Conservation (phyloP, 2,888 invertebrate genomes). For the Drosophila barbarae region DNA sequence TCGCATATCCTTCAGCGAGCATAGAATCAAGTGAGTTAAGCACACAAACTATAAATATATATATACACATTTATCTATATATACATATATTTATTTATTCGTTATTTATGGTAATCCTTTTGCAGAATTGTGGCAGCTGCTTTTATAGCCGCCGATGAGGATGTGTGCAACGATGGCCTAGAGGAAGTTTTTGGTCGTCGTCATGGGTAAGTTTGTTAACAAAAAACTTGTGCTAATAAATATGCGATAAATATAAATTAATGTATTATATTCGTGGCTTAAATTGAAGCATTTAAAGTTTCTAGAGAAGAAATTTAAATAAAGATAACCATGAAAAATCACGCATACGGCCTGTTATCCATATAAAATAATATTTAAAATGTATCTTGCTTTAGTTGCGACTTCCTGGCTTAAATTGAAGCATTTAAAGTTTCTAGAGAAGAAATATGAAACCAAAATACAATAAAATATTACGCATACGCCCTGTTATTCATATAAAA, state of each 20-base stretch:
- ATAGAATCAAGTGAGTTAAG: slow-evolving; percentile 77
- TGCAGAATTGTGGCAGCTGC: slow-evolving; percentile 83
- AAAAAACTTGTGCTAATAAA: not conserved
- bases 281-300: not conserved
- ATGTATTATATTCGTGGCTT: not conserved
- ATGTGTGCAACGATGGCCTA: slow-evolving; percentile 87
- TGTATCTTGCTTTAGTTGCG: too few relatives aligned
- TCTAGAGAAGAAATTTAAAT: not conserved
- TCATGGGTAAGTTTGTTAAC: slow-evolving; percentile 80
- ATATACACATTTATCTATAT: not conserved
- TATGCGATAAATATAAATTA: not conserved
- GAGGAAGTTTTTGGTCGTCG: slow-evolving; percentile 85
- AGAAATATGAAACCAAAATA: too few relatives aligned
- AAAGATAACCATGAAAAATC: not conserved
- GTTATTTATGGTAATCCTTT: slow-evolving; percentile 12
- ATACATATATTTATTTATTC: not conserved
- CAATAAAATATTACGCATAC: too few relatives aligned
- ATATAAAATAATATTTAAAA: not conserved
- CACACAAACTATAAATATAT: not conserved
- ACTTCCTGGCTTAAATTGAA: too few relatives aligned
- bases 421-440: too few relatives aligned
- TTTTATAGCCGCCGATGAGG: slow-evolving; percentile 83
- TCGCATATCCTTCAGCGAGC: slow-evolving; percentile 78
- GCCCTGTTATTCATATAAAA: too few relatives aligned
- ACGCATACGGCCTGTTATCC: not conserved